phyloP scores from a whole-genome alignment of 2,797 vertebrate species.

The Clarias fuscus region DNA sequence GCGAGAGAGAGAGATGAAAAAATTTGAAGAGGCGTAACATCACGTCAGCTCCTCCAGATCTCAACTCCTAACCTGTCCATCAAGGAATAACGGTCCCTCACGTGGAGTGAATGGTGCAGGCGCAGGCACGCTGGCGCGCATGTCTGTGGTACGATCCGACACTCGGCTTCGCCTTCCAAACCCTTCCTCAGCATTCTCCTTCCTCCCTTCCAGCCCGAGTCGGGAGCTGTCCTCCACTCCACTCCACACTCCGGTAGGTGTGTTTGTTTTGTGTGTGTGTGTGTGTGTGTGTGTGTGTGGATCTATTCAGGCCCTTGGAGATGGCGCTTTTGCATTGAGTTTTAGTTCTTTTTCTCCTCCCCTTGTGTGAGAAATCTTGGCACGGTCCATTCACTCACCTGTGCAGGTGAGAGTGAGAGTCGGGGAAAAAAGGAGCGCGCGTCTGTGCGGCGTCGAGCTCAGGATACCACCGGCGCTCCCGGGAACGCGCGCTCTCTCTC shows the following conservation, averaged over 20 bases:
- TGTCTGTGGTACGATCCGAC: conserved; percentile 46
- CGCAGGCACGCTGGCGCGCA: background rate
- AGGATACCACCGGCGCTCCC: conserved; percentile 12
- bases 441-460: background rate
- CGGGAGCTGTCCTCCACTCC: conserved; percentile 73
- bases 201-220: conserved; percentile 73
- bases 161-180: conserved; percentile 75
- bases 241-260: conserved; percentile 81
- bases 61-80: conserved; percentile 80
- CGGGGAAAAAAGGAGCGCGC: background rate
- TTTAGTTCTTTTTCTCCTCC: background rate
- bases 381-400: conserved; percentile 57
- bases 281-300: conserved; percentile 64
- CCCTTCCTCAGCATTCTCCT: conserved; percentile 77
- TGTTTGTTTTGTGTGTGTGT: conserved; percentile 54
- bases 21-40: conserved; percentile 89
- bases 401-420: conserved; percentile 64
- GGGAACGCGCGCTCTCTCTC: background rate
- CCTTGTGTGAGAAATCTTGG: conserved; percentile 4
- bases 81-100: conserved; percentile 86
- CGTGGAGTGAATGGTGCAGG: conserved; percentile 44
- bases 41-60: conserved; percentile 91
- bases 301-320: conserved; percentile 39
- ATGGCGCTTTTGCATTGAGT: conserved; percentile 5
- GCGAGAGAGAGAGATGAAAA: conserved; percentile 62